phyloP scores from a whole-genome alignment of 2,113 vertebrate genomes.

The Neolamprologus sp. region DNA sequence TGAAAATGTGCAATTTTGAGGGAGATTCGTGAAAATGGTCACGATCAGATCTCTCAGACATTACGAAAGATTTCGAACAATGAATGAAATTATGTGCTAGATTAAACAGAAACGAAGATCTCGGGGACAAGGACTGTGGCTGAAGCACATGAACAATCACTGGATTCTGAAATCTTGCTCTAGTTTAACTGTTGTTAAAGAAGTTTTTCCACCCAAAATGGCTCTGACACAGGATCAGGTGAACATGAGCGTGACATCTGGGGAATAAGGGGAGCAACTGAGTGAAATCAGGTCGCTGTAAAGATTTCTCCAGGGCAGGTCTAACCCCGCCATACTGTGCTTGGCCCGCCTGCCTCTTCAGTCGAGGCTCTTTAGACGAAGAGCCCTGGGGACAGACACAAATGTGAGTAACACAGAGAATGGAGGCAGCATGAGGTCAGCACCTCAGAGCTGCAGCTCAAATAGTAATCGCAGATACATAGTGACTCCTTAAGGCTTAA shows the following conservation, averaged over 20 bases:
- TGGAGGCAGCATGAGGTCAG: not conserved
- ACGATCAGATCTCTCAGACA: not conserved
- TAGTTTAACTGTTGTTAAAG: not conserved
- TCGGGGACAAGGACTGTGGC: not conserved
- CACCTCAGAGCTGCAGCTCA: not conserved
- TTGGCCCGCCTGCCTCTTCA: conserved; percentile 33
- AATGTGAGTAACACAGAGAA: conserved; percentile 38
- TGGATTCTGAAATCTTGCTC: not conserved
- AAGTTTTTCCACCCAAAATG: not conserved
- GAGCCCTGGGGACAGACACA: conserved; percentile 28
- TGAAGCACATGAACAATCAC: not conserved
- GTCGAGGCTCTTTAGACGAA: conserved; percentile 17
- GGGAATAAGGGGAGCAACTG: conserved; percentile 15
- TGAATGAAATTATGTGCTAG: conserved; percentile 20
- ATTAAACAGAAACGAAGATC: conserved; percentile 15
- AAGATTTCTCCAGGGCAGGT: conserved; percentile 52
- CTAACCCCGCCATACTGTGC: conserved; percentile 39
- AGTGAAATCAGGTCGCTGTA: conserved; percentile 45
- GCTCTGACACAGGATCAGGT: conserved; percentile 20
- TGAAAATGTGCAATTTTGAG: conserved; percentile 1
- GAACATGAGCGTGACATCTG: conserved; percentile 17
- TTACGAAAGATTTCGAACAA: conserved; percentile 4
- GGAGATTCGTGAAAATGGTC: not conserved
- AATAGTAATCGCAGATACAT: not conserved
- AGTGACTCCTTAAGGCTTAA: not conserved